Conservation (phyloP, 2,888 invertebrate species). For the Platypus cylindrus region DNA sequence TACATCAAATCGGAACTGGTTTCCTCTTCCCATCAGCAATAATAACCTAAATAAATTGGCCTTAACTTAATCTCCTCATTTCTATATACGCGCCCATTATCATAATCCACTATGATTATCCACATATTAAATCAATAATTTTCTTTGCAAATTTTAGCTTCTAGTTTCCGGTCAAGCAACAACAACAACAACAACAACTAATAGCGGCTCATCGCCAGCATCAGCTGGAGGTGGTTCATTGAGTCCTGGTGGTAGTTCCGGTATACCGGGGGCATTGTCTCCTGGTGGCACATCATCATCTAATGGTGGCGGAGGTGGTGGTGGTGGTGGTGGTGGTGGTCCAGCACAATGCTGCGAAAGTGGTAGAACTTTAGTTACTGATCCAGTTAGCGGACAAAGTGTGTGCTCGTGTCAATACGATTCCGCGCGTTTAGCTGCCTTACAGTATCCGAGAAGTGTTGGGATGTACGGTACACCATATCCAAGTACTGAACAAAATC, state of each 20-base stretch:
- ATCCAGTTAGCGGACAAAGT: constrained; percentile 84
- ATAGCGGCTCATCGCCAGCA: constrained; percentile 64
- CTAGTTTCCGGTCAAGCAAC: constrained; percentile 64
- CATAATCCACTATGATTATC: too few relatives aligned
- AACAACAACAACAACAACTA: too few relatives aligned
- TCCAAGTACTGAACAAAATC: constrained; percentile 83
- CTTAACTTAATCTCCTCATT: too few relatives aligned
- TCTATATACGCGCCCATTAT: too few relatives aligned
- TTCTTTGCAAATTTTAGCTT: constrained; percentile 49
- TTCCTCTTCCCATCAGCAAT: too few relatives aligned
- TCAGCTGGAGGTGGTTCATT: constrained; percentile 70
- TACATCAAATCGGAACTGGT: too few relatives aligned
- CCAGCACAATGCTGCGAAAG: constrained; percentile 68
- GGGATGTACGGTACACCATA: constrained; percentile 80
- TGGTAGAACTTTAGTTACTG: constrained; percentile 82
- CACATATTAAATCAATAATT: too few relatives aligned
- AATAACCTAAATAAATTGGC: too few relatives aligned
- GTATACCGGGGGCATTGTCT: constrained; percentile 60
- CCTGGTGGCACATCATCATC: constrained; percentile 47
- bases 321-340: constrained; percentile 32
- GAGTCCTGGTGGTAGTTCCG: constrained; percentile 62
- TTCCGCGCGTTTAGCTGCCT: constrained; percentile 70
- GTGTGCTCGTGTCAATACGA: constrained; percentile 93
- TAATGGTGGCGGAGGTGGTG: constrained; percentile 44
- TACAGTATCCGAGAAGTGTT: constrained; percentile 69